Evolutionary conservation across 2,888 invertebrate genomes (phyloP), one percentile per base, ranked within the genome.

Genomic region (Andrena praecox): DNA sequence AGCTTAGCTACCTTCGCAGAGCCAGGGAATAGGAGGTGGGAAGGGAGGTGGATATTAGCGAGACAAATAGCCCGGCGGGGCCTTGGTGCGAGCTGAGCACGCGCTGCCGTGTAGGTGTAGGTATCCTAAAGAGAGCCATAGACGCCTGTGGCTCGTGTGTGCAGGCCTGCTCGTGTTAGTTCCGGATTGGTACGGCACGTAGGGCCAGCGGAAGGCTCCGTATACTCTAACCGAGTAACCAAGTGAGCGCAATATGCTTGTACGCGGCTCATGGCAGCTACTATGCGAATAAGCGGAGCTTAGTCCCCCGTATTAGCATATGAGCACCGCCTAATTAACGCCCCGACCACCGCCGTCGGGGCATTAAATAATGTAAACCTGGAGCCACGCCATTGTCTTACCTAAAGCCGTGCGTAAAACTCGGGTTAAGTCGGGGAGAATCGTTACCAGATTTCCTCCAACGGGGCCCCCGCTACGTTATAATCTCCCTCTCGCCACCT

Each of bases 261-360:
- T 93, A 92, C 90, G 90, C 88, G 90, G 91, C 91, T 93, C 92
- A 89, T 87, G 89, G 89, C 89, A 91, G 90, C 90, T 87, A 90
- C 91, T 91, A 90, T 87, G 90, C 90, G 91, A 92, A 92, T 93
- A 93, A 93, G 92, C 92, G 91, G 90, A 91, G 93, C 93, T 93
- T 93, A 93, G 93, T 91, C 88, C 90, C 85, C 72, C 90, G 90
- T 92, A 93, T 93, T 93, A 93, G 93, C 93, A 93, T 93, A 93
- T 92, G 93, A 93, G 93, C 92, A 87, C 89, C 88, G 92, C 92
- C 93, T 93, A 93, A 93, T 93, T 93, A 93, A 93, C 92, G 91
- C 91, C 89, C 88, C 91, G 86, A 86, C 89, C 87, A 85, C 84
- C 85, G 79, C 79, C 87, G 82, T 80, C 83, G 79, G 78, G 84